Evolutionary conservation across 2,113 vertebrate genomes (phyloP), one percentile per base, ranked within the genome.

Genomic region (Ctenodactylus gundi): DNA sequence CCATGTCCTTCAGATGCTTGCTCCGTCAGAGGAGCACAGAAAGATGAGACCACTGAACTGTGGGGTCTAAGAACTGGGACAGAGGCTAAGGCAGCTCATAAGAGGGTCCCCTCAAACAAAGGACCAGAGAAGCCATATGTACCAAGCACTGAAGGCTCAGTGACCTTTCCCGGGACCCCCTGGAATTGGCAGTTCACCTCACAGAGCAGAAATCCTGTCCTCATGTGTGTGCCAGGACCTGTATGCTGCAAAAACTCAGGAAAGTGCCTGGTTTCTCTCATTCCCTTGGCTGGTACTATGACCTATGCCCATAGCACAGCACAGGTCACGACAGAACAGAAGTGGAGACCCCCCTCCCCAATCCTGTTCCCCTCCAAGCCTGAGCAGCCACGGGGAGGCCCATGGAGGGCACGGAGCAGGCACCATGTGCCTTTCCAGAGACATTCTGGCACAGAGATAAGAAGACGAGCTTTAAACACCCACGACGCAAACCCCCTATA

Each of bases 161-260:
- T 11, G 46, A 64, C 55, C 27, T 13, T 21, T 23, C 25, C 41
- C 25, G 15, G 1, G 17, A 6, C n/a, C n/a, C n/a, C n/a, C n/a
- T n/a, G n/a, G n/a, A n/a, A n/a, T n/a, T n/a, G n/a, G n/a, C n/a
- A n/a, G n/a, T n/a, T n/a, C n/a, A n/a, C n/a, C n/a, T n/a, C n/a
- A n/a, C n/a, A n/a, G n/a, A n/a, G n/a, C n/a, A n/a, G n/a, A n/a
- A n/a, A n/a, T n/a, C 31, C 44, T 77, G 51, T 29, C 51, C 15
- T 1, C 0, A 18, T 17, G 2, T n/a, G 36, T 7, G 3, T 10
- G 1, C 18, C 39, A 72, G 7, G 51, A 18, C 60, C 18, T 23
- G 65, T 39, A 44, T 25, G 15, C 1, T 7, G 60, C 4, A 21
- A 13, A 18, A n/a, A 13, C 10, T 9, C 55, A 14, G 34, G 1